Evolutionary conservation across 2,113 vertebrate species (phyloP).

Genomic region (Erythrolamprus reginae): DNA sequence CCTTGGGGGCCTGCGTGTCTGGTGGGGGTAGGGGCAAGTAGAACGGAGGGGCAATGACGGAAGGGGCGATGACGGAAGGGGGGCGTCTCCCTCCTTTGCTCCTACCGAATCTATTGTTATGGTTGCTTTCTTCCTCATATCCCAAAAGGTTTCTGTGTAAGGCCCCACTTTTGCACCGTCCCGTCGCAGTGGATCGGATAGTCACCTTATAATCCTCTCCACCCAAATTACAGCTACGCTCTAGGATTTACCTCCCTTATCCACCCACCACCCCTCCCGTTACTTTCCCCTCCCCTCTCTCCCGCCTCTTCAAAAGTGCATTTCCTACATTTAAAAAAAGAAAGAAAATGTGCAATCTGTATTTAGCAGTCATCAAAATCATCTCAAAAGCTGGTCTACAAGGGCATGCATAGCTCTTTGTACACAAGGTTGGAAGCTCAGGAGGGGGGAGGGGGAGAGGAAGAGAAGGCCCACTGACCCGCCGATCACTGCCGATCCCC

Average conservation of each 20-base stretch:
- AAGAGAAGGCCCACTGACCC: neutral
- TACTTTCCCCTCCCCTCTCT: neutral
- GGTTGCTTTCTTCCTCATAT: neutral
- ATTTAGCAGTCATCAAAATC: slow-evolving; percentile 15
- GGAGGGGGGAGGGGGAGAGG: neutral
- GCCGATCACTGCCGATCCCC: neutral
- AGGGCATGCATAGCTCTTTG: slow-evolving; percentile 55
- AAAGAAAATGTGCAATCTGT: slow-evolving; percentile 59
- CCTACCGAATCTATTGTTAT: neutral
- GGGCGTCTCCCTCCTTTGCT: neutral
- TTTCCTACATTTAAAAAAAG: slow-evolving; percentile 60
- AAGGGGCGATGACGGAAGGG: neutral
- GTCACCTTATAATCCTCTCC: neutral
- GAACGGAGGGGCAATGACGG: neutral
- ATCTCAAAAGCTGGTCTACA: slow-evolving; percentile 17
- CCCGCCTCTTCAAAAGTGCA: slow-evolving; percentile 62
- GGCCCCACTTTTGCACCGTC: neutral
- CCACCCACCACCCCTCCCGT: neutral
- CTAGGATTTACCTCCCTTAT: neutral
- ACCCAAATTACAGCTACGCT: neutral
- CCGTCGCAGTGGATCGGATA: neutral
- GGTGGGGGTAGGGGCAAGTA: neutral
- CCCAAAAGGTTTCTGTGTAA: neutral
- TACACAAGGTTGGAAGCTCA: neutral
- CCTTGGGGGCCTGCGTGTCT: neutral